A percentile compares a stretch with the other conserved stretches of the same genome.
Conservation (phyloP, 2,888 invertebrate species). For the Cephalotes varians region DNA sequence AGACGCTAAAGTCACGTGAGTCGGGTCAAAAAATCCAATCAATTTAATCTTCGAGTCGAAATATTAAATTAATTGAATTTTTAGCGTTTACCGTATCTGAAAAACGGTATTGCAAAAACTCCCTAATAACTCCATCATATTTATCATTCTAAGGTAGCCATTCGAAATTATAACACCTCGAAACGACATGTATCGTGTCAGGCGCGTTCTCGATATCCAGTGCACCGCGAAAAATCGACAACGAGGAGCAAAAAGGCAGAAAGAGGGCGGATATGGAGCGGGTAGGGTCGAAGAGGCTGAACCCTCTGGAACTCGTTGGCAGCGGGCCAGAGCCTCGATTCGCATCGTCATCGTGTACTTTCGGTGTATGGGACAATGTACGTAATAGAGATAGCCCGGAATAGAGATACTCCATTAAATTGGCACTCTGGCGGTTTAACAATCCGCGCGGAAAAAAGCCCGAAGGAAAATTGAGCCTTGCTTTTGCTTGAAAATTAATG, state of each 20-base stretch:
- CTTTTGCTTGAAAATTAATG: not conserved
- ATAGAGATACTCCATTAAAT: constrained; percentile 65
- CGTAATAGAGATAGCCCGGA: constrained; percentile 70
- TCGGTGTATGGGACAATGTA: constrained; percentile 41
- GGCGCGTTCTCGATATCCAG: constrained; percentile 68
- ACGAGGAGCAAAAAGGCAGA: constrained; percentile 49
- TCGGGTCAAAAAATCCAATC: no score
- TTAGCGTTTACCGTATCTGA: no score
- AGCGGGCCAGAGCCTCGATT: constrained; percentile 63
- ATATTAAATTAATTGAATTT: no score
- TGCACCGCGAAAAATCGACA: constrained; percentile 54
- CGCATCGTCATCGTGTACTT: constrained; percentile 70
- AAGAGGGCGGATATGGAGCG: constrained; percentile 4
- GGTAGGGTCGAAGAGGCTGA: constrained; percentile 68
- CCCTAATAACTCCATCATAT: no score
- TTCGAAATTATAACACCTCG: not conserved
- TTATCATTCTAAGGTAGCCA: not conserved
- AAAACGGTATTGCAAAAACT: no score
- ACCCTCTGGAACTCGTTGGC: constrained; percentile 68
- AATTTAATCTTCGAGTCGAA: no score
- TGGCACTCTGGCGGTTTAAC: constrained; percentile 55
- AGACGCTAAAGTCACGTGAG: no score
- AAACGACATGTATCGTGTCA: constrained; percentile 3
- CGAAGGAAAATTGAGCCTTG: constrained; percentile 9
- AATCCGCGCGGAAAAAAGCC: constrained; percentile 11